Evolutionary conservation across 2,888 invertebrate species (phyloP), one percentile per base, ranked within the genome.

Genomic region (Caprella mutica): DNA sequence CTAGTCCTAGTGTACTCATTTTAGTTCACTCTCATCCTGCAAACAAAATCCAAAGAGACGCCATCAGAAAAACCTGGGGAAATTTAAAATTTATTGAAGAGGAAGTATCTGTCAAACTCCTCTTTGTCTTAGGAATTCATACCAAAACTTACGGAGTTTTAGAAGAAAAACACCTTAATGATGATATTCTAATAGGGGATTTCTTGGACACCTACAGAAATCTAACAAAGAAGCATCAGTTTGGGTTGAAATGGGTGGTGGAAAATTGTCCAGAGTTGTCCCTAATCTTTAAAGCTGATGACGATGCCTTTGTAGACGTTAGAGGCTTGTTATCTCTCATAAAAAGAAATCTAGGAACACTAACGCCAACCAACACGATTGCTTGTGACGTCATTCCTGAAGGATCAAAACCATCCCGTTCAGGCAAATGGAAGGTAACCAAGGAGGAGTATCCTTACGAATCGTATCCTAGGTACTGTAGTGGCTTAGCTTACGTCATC

Each of bases 381-480:
- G 55, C 48, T 8, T 55, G 55, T 26, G 48, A 55, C 33, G 55
- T 55, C 12, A 35, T 55, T 9, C 55, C 67, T 9, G 55, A 48
- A 9, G 65, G 55, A 23, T 46, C 55, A 14, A n/a, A n/a, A 9
- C 46, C 48, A 30, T 72, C 72, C 5, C 66, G 67, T 8, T 53
- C 40, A 6, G 64, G 65, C 6, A 70, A 70, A 62, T 70, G 70
- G 70, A 55, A 58, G 19, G 67, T 70, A 19, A 64, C 67, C 1
- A 19, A 33, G 9, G 65, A 68, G 9, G 69, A 69, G 35, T 70
- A 69, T 58, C 68, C 69, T 0, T 59, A 62, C 55, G 57, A 60
- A 1, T 61, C 59, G 5, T 70, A 68, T 57, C 70, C 70, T 6
- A 61, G 64, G 6, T 70, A 69, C 55, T 70, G 70, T 58, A 68